phyloP scores from a whole-genome alignment of 2,113 vertebrate species.

The Girardinichthys multiradiatus region DNA sequence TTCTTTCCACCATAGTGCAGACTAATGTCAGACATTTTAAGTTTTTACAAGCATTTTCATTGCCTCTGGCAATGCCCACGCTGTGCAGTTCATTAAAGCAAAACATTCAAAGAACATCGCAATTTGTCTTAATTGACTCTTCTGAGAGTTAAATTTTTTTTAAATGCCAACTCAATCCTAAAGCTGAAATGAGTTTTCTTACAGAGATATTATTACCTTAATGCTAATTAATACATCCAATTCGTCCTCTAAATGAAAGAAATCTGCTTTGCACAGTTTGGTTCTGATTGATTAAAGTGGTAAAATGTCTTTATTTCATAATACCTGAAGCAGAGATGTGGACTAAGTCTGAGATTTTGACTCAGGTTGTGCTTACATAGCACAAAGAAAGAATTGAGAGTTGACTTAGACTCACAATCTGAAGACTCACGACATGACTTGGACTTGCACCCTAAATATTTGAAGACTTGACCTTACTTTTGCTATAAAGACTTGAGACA shows the following conservation, averaged over 20 bases:
- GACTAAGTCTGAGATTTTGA: background rate
- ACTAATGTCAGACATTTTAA: background rate
- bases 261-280: background rate
- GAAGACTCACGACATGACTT: no score
- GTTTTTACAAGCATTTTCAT: background rate
- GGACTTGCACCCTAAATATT: no score
- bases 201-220: slow-evolving; percentile 1
- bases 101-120: background rate
- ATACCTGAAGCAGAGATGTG: background rate
- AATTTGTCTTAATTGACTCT: slow-evolving; percentile 3
- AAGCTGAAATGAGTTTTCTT: background rate
- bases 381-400: no score
- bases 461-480: background rate
- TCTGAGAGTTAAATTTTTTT: slow-evolving; percentile 10
- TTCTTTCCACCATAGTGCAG: background rate
- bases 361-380: background rate
- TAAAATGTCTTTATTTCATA: background rate
- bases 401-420: no score
- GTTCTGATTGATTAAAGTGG: background rate
- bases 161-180: slow-evolving; percentile 7
- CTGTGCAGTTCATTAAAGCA: background rate
- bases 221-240: slow-evolving; percentile 6
- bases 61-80: no score
- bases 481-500: no score
- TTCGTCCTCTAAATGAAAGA: background rate